Conservation (phyloP, 1,140 invertebrate genomes). For the Pseudoatta argentina region DNA sequence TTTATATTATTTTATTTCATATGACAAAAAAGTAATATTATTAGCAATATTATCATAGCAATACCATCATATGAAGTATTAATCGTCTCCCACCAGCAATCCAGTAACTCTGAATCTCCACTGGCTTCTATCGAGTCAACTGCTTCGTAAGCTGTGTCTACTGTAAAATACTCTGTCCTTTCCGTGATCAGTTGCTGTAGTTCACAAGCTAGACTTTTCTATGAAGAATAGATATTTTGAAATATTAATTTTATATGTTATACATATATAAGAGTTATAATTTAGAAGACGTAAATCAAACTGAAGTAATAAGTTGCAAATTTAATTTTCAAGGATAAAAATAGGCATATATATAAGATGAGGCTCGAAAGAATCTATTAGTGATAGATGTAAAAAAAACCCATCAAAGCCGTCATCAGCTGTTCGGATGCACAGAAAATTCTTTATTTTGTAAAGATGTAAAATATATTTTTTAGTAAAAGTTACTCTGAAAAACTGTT, state of each 20-base stretch:
- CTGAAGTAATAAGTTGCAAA: neutral
- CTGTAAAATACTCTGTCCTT: conserved; percentile 80
- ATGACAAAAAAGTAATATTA: neutral
- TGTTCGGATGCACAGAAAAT: too few species aligned
- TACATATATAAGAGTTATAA: conserved; percentile 59
- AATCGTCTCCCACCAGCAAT: conserved; percentile 81
- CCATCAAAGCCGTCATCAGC: too few species aligned
- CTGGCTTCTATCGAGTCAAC: conserved; percentile 81
- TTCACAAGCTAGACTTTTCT: conserved; percentile 77
- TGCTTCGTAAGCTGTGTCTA: conserved; percentile 84
- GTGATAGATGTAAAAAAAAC: too few species aligned
- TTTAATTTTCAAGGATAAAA: neutral
- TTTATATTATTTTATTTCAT: neutral
- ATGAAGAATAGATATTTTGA: conserved; percentile 16
- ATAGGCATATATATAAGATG: too few species aligned
- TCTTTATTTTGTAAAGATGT: too few species aligned
- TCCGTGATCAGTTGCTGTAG: conserved; percentile 80
- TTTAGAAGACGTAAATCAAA: conserved; percentile 33
- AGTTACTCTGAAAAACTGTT: too few species aligned
- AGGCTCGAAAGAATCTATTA: too few species aligned
- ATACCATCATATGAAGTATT: conserved; percentile 82
- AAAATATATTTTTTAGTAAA: too few species aligned
- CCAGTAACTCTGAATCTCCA: conserved; percentile 79
- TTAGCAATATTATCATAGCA: conserved; percentile 26
- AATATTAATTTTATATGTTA: neutral